Base-by-base conservation (phyloP, 2,888 invertebrate species). In the Emmelina monodactyla region DNA sequence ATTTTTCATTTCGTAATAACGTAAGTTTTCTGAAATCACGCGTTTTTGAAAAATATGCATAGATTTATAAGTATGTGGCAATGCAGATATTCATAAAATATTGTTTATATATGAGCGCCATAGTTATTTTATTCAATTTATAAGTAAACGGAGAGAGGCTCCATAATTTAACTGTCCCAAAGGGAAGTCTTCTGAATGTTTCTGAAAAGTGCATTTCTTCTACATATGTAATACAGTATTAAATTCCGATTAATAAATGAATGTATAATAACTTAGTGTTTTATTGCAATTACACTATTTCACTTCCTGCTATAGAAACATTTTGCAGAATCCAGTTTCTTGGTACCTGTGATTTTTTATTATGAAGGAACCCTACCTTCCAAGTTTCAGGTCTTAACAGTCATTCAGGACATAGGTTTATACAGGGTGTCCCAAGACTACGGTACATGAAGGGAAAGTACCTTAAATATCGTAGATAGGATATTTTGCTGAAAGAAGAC, bases 181-280 rank as follows among this genome's bases (percentile, higher is more conserved):
- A 76, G 78, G 81, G 79, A 82, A 83, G 88, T 89, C 89, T 89
- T 89, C 89, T 89, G 88, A 88, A 88, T 88, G 88, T 89, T 89
- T 89, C 88, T 85, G 85, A 85, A 84, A 88, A 88, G 89, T 89
- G 89, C 89, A 89, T 89, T 89, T 89, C 89, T 88, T 88, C 88
- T 88, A 25, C 25, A 25, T 25, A 88, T 88, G 88, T 89, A 88
- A 88, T 89, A 89, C 89, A 89, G 89, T 89, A 89, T 89, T 89
- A 89, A 86, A 86, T 86, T 86, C 84, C 64, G 75, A 78, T 72
- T 79, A 80, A 73, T 79, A 79, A 81, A 80, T 78, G 72, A 65
- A 79, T 79, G 71, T 78, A 73, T 71, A 62, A 70, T 55, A 59
- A 58, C 9, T 5, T 19, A 9, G 5, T 19, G 19, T 19, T 19